Base-by-base conservation (phyloP, 2,888 invertebrate genomes). In the Caenorhabditis japonica region DNA sequence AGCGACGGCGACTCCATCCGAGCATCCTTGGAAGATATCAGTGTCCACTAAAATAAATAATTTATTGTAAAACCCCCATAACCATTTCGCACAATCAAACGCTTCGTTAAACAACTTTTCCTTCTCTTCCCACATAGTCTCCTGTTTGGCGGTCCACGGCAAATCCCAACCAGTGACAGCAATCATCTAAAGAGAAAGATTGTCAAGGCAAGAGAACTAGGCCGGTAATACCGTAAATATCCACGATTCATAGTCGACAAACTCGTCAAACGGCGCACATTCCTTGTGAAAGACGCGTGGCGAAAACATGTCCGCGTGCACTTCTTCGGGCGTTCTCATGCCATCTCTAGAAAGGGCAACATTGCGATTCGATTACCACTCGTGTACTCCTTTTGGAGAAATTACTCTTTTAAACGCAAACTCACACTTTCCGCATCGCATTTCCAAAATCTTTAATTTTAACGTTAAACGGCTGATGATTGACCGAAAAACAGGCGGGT, bases 211-310 rank as follows among this genome's bases (percentile, higher is more conserved):
- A 39, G 39, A 39, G 25, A 1, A 17, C 34, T 17, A 7, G 8
- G 2, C 15, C 17, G 17, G n/a, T n/a, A n/a, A 5, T 39, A 64
- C 64, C 41, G 64, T 43, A 49, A 41, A 64, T 25, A 64, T 17
- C 64, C 64, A 64, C 25, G 55, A 30, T 34, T 64, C 64, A 19
- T 56, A 56, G 12, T 64, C 64, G 12, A 56, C 56, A 55, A 56
- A 55, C 17, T 41, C 38, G 34, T 64, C 64, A 23, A 49, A 56
- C 25, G 34, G 17, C 10, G 30, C 13, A n/a, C 33, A 47, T 25
- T 41, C 47, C 27, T 36, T 23, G 33, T 64, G 64, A 34, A 56
- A 64, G n/a, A 49, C 34, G 27, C 64, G 39, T 0, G 64, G 64
- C 33, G 64, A 49, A 23, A 64, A 64, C 12, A 41, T 33, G 19